These are phyloP conservation scores for Urocolius indicus DNA, from an alignment of 2,113 vertebrate genomes.

Conservation along the genomic window DNA sequence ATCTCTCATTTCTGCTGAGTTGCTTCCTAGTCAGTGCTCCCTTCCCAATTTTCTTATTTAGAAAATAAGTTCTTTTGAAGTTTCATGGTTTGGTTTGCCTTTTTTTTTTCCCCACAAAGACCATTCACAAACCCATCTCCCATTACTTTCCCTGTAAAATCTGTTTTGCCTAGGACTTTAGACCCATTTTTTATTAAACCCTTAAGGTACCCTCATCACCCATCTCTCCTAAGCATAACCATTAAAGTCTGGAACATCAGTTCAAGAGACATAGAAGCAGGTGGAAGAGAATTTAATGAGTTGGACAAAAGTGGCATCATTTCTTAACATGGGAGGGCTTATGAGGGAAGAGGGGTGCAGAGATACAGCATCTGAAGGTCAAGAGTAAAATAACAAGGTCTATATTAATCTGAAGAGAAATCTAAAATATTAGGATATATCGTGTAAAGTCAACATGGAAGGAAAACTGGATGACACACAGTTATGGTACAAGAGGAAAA, in stretches of 20 bases:
- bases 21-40: accelerated
- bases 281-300: neutral
- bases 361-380: neutral
- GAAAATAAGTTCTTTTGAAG: neutral
- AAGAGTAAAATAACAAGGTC: neutral
- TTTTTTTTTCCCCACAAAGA: accelerated
- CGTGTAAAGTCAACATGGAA: neutral
- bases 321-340: neutral
- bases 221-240: neutral
- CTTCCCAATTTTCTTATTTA: neutral
- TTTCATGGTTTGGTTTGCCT: neutral
- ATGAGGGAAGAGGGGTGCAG: neutral
- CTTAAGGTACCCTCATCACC: neutral
- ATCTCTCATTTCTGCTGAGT: neutral
- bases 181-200: neutral
- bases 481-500: neutral
- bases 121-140: neutral
- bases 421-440: neutral
- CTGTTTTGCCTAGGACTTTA: neutral
- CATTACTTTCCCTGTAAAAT: neutral
- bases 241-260: neutral
- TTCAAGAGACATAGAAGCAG: accelerated
- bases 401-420: neutral
- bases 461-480: neutral
- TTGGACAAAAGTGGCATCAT: neutral